Base-by-base conservation (phyloP, 2,888 invertebrate species). In the Panorpa germanica region DNA sequence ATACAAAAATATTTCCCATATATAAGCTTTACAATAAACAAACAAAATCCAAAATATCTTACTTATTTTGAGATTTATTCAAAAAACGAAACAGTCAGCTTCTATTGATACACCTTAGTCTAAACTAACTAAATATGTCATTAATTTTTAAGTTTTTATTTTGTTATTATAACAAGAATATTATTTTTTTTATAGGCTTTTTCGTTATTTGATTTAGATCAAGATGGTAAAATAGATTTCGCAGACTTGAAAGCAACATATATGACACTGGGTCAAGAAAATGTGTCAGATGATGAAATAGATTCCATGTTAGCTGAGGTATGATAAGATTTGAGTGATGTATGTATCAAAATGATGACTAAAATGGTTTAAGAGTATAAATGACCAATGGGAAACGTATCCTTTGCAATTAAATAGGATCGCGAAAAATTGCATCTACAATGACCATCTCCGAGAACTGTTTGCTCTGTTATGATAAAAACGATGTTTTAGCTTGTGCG, bases 261-360 rank as follows among this genome's bases (percentile, higher is more conserved):
- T 24, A 55, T 61, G 31, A 67, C 69, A 18, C 52, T 72, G 31
- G 72, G 71, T 3, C 61, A 62, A 36, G 52, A 55, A 3, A 53
- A 46, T 14, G 55, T 64, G 2, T 55, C 64, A 9, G 68, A 70
- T 15, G 59, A 63, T 32, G 56, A 61, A 15, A 54, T 72, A 6
- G 52, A 55, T n/a, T 59, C 55, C 36, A 71, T 72, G 70, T 46
- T 73, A 37, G 51, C 61, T 27, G 72, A 73, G 57, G 69, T 68
- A 38, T 38, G 38, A 25, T n/a, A 15, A 44, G 3, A 24, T 22
- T 24, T 16, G 13, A 18, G 20, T n/a, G 16, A 14, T 25, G 15
- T 25, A 11, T n/a, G n/a, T n/a, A n/a, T n/a, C n/a, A n/a, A n/a
- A n/a, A n/a, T n/a, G n/a, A n/a, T n/a, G n/a, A n/a, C n/a, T n/a